phyloP scores from a whole-genome alignment of 2,888 invertebrate genomes.

The Alviniconcha strummeri region DNA sequence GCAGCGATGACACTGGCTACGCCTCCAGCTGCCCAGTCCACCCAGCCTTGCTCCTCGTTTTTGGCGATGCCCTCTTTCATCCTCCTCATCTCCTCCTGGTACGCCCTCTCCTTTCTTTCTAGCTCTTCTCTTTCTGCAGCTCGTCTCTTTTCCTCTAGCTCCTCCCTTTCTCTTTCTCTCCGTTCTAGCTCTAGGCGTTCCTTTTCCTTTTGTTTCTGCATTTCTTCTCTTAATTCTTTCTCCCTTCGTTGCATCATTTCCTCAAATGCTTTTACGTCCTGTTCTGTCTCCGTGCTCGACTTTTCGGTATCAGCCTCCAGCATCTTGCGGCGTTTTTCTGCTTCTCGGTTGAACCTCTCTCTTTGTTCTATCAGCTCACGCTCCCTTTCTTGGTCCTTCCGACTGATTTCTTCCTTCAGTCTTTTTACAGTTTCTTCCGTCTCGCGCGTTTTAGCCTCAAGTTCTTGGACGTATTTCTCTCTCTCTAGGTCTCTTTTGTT shows the following conservation, averaged over 20 bases:
- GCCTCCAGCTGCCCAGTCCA: neutral
- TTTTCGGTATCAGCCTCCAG: neutral
- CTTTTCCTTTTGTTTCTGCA: neutral
- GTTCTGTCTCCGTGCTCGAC: neutral
- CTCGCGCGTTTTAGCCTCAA: neutral
- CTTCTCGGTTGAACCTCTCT: neutral
- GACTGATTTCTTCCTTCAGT: too few species aligned
- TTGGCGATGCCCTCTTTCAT: constrained; percentile 13
- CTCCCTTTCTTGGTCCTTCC: too few species aligned
- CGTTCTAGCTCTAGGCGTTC: neutral
- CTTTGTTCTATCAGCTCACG: too few species aligned
- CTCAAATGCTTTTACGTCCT: neutral
- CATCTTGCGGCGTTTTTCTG: neutral
- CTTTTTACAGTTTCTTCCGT: neutral
- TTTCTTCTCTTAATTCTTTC: neutral
- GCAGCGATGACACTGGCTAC: neutral
- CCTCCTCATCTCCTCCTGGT: neutral
- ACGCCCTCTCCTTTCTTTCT: neutral
- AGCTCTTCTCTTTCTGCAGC: neutral
- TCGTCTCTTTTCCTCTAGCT: neutral
- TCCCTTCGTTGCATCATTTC: too few species aligned
- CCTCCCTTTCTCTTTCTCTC: neutral
- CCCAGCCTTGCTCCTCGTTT: neutral
- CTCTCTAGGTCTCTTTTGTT: neutral
- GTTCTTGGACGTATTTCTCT: constrained; percentile 20